Evolutionary conservation across 2,113 vertebrate genomes (phyloP), one percentile per base, ranked within the genome.

Genomic region (Xiphophorus couchianus): DNA sequence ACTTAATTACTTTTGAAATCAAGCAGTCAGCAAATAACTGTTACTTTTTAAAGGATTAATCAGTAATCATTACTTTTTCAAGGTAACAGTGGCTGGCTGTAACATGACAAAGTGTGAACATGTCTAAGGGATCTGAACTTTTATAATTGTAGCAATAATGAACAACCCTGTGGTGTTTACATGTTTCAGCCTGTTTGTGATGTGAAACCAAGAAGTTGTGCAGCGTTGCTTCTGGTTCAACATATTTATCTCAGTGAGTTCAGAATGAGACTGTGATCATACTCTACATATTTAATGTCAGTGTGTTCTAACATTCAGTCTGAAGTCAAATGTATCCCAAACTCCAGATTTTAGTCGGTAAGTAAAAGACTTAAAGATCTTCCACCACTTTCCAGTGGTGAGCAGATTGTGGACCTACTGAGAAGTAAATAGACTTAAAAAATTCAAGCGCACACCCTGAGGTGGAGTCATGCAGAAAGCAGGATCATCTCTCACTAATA

Each of bases 401-500:
- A n/a, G 51, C 22, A 58, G 51, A 58, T 22, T 19, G 66, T 1
- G 39, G 39, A 33, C 17, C 33, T 31, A 22, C n/a, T 51, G 29
- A 5, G 39, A 29, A 54, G 14, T 35, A 76, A 69, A 69, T 37
- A 62, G 25, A 37, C 27, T 44, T 66, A 3, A 29, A 66, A 67
- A 63, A 62, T 75, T 37, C 9, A 73, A 19, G 69, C 25, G 60
- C 71, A 75, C 25, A 68, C 63, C 17, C 30, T 73, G 7, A 73
- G 17, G 2, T 39, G 42, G 33, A 54, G 10, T 42, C 37, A 76
- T 60, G 14, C 60, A 75, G 63, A 61, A 74, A 75, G 74, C 35
- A 77, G 61, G 33, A 35, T 78, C 62, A 73, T 39, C 31, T 25
- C 71, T 33, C 48, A 73, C 76, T 65, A 22, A 80, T 84, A 13